Base-by-base conservation (phyloP, 2,888 invertebrate species). In the Drosophila lacicola region DNA sequence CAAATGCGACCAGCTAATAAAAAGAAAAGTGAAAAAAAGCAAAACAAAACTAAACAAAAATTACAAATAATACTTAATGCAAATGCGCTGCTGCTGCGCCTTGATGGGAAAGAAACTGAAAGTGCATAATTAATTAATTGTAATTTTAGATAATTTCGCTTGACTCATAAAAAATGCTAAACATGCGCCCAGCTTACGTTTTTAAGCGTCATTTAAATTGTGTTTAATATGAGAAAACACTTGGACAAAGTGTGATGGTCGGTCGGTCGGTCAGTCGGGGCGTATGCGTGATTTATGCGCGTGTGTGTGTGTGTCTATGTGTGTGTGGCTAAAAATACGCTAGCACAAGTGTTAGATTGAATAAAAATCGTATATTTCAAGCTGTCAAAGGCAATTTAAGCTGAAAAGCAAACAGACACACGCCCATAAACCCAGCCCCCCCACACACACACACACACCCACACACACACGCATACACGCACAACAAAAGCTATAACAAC, bases 351-450 rank as follows among this genome's bases (percentile, higher is more conserved):
- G 75, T 57, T 68, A 70, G 72, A 86, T 81, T 82, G 75, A 70
- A 87, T 87, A 80, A 87, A 87, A 80, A 70, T 65, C 72, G 69
- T 55, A 83, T 83, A 70, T 80, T 74, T 80, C 70, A 78, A 61
- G 69, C 80, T 83, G 87, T 83, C 87, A 86, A 75, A 83, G 74
- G 74, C 68, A 78, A 87, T 87, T 83, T 78, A 70, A 87, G 66
- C 67, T 63, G 61, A 70, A 78, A 72, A 17, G 54, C 69, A 83
- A 78, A 72, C 74, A 81, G 47, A 72, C 49, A 70, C 64, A 65
- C 17, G 2, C 29, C 65, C 33, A 58, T 33, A 45, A 47, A 47
- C 44, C 19, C 46, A 37, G 17, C 6, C 2, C 44, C 33, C 37
- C 41, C 17, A 34, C 57, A 58, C 65, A 33, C 61, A 41, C 49